Evolutionary conservation across 1,140 invertebrate genomes (phyloP).

Genomic region (Drosophila suzukii): DNA sequence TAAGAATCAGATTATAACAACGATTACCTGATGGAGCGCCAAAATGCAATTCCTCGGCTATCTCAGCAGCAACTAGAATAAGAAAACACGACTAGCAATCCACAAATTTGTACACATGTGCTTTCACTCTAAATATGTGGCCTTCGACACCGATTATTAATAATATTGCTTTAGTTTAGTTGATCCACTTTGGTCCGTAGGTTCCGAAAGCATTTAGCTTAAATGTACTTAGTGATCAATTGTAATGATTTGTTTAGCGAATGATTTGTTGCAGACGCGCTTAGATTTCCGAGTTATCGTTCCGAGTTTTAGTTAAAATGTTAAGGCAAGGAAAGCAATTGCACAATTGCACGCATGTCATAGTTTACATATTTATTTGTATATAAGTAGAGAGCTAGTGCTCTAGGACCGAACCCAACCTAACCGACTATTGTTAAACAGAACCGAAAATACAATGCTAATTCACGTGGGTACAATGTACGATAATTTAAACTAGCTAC

Average conservation of each 20-base stretch:
- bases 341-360: slow-evolving; percentile 16
- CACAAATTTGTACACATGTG: slow-evolving; percentile 48
- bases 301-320: slow-evolving; percentile 43
- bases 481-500: slow-evolving; percentile 50
- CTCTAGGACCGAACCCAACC: slow-evolving; percentile 46
- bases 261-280: slow-evolving; percentile 16
- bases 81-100: slow-evolving; percentile 31
- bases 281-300: slow-evolving; percentile 16
- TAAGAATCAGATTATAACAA: slow-evolving; percentile 86
- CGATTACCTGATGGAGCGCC: slow-evolving; percentile 77
- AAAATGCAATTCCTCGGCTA: slow-evolving; percentile 43
- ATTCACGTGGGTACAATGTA: slow-evolving; percentile 28
- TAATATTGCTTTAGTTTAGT: slow-evolving; percentile 38
- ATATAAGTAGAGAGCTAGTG: slow-evolving; percentile 50
- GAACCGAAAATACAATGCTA: slow-evolving; percentile 53
- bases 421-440: slow-evolving; percentile 62
- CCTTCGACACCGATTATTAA: slow-evolving; percentile 76
- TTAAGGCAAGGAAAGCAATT: slow-evolving; percentile 40
- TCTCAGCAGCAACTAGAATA: slow-evolving; percentile 32
- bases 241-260: slow-evolving; percentile 46
- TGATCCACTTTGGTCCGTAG: slow-evolving; percentile 25
- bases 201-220: slow-evolving; percentile 20
- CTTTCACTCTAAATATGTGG: slow-evolving; percentile 67
- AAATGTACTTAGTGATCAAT: slow-evolving; percentile 53
- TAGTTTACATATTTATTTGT: slow-evolving; percentile 73